phyloP scores from a whole-genome alignment of 53 echinoderm and acorn worm genomes.

The Apostichopus leukothele region DNA sequence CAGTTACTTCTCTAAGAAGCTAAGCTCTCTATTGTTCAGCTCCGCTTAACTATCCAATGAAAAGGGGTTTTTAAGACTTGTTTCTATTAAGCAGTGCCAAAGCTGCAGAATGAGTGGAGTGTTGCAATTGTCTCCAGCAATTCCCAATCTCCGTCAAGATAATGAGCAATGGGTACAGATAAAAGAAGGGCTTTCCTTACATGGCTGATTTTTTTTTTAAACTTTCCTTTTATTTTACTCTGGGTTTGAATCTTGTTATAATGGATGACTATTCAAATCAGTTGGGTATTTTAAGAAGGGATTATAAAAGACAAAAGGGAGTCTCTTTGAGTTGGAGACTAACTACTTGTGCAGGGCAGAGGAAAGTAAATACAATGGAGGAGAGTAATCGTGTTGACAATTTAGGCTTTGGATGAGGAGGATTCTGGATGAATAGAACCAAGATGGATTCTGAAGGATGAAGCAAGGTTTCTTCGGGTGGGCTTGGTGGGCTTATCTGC shows the following conservation, averaged over 20 bases:
- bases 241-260: constrained; percentile 30
- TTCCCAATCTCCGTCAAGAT: constrained; percentile 20
- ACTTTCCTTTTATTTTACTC: constrained; percentile 37
- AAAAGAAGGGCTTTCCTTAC: constrained; percentile 3
- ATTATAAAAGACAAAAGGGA: constrained; percentile 44
- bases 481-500: constrained; percentile 43
- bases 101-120: constrained; percentile 35
- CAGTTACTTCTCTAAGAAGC: constrained; percentile 47
- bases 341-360: constrained; percentile 18
- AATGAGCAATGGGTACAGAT: constrained; percentile 40
- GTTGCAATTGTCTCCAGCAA: constrained; percentile 27
- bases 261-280: constrained; percentile 35
- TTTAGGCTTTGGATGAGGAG: constrained; percentile 25
- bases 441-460: background rate
- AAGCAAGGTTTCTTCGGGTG: constrained; percentile 21
- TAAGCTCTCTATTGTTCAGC: constrained; percentile 46
- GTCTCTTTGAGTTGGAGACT: constrained; percentile 23
- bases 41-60: constrained; percentile 38
- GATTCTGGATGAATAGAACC: background rate
- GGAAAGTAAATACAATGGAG: constrained; percentile 27
- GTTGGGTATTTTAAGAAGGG: constrained; percentile 36
- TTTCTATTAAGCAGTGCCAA: constrained; percentile 46
- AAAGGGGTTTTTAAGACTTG: constrained; percentile 32
- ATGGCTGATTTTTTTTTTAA: constrained; percentile 43
- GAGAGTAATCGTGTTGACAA: constrained; percentile 35